Percentiles rank a stretch among this genome's conserved stretches.
Conservation (phyloP, 2,888 invertebrate species). For the Troilus luridus region DNA sequence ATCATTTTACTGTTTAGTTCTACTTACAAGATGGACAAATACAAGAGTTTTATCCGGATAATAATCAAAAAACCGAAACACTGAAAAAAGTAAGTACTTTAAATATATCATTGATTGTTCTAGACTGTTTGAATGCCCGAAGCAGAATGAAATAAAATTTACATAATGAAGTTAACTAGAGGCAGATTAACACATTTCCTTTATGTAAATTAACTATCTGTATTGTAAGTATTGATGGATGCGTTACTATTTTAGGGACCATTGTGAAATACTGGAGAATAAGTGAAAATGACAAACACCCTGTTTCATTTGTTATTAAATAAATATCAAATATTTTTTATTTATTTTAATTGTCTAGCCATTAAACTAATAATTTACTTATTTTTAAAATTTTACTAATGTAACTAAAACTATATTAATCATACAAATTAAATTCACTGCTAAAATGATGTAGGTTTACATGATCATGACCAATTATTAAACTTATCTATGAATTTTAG, state of each 20-base stretch:
- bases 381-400: neutral
- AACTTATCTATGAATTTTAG: neutral
- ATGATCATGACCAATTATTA: neutral
- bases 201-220: slow-evolving; percentile 40
- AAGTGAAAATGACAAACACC: neutral
- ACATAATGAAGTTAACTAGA: slow-evolving; percentile 10
- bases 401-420: neutral
- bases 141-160: slow-evolving; percentile 10
- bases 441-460: neutral
- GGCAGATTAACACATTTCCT: slow-evolving; percentile 23
- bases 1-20: neutral
- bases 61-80: slow-evolving; percentile 10
- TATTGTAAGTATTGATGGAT: slow-evolving; percentile 16
- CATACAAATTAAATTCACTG: neutral
- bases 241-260: neutral
- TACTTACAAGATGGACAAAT: slow-evolving; percentile 46
- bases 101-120: slow-evolving; percentile 19
- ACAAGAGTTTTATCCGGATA: neutral
- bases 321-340: neutral
- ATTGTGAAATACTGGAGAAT: neutral
- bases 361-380: neutral
- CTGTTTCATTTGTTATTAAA: neutral
- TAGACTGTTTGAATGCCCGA: neutral
- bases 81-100: slow-evolving; percentile 35
- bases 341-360: neutral